phyloP scores from a whole-genome alignment of 2,888 invertebrate species.

The Xestia rhomboidea region DNA sequence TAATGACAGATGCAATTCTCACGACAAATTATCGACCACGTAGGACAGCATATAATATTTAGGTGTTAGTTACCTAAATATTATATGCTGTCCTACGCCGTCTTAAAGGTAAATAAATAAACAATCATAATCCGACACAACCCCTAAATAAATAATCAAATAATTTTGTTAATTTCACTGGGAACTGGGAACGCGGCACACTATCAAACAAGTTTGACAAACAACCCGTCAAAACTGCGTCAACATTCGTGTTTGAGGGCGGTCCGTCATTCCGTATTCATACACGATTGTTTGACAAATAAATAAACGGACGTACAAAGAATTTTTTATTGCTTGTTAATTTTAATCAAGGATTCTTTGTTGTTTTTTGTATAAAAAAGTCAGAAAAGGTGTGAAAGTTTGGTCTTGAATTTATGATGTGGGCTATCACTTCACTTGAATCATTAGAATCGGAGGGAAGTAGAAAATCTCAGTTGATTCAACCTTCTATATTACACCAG shows the following conservation, averaged over 20 bases:
- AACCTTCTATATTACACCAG: neutral
- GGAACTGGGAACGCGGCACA: slow-evolving; percentile 46
- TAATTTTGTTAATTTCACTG: slow-evolving; percentile 53
- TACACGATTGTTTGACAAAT: slow-evolving; percentile 59
- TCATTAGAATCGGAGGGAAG: slow-evolving; percentile 24
- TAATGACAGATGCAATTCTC: slow-evolving; percentile 47
- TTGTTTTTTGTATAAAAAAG: slow-evolving; percentile 31
- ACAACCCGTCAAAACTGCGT: slow-evolving; percentile 61
- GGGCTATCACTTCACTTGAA: neutral
- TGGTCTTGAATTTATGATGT: slow-evolving; percentile 32
- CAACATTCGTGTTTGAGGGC: slow-evolving; percentile 60
- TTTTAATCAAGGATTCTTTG: slow-evolving; percentile 58
- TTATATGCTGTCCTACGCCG: neutral
- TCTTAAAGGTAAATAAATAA: slow-evolving; percentile 19
- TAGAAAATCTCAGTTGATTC: slow-evolving; percentile 6
- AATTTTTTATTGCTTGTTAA: slow-evolving; percentile 60
- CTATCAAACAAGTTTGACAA: slow-evolving; percentile 60
- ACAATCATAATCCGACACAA: slow-evolving; percentile 46
- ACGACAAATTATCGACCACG: slow-evolving; percentile 16
- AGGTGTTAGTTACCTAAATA: too few species aligned
- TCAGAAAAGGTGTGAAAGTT: slow-evolving; percentile 32
- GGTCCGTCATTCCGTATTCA: slow-evolving; percentile 62
- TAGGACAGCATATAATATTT: too few species aligned
- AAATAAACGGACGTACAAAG: slow-evolving; percentile 56
- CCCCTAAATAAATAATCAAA: slow-evolving; percentile 53